These are phyloP conservation scores for Takifugu flavidus DNA, from an alignment of 2,113 vertebrate genomes.

Conservation along the genomic window DNA sequence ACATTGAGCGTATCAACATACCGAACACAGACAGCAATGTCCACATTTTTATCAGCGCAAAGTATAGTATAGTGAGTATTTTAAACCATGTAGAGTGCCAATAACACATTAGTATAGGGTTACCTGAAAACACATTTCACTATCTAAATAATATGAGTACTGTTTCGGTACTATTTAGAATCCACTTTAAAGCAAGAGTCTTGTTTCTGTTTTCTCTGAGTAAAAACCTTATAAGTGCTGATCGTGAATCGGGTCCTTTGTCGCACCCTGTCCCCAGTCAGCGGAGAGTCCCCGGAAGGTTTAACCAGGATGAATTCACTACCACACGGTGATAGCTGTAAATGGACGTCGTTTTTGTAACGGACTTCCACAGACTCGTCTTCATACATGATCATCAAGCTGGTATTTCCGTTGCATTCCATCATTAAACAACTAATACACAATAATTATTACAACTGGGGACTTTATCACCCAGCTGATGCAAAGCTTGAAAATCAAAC, in stretches of 20 bases:
- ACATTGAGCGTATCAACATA: no score
- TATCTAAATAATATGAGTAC: no score
- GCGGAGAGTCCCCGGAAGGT: constrained; percentile 69
- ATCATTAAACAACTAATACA: not conserved
- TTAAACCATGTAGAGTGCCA: no score
- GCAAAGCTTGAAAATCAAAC: not conserved
- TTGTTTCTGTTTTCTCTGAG: no score
- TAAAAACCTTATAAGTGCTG: constrained; percentile 80
- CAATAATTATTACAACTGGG: rapidly evolving
- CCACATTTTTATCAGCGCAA: no score
- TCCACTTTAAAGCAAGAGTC: no score
- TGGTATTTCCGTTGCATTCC: constrained; percentile 34
- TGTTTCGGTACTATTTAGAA: no score
- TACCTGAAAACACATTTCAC: no score
- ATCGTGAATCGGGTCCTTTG: constrained; percentile 83
- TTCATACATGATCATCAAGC: constrained; percentile 76
- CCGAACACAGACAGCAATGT: no score
- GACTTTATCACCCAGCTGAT: no score
- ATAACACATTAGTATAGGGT: no score
- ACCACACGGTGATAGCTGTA: constrained; percentile 85
- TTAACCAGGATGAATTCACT: constrained; percentile 80
- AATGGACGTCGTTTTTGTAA: constrained; percentile 67
- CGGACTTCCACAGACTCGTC: constrained; percentile 81
- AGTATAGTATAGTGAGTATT: no score
- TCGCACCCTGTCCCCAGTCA: constrained; percentile 61